Evolutionary conservation across 2,888 invertebrate species (phyloP).

Genomic region (Ptilodon capucinus): DNA sequence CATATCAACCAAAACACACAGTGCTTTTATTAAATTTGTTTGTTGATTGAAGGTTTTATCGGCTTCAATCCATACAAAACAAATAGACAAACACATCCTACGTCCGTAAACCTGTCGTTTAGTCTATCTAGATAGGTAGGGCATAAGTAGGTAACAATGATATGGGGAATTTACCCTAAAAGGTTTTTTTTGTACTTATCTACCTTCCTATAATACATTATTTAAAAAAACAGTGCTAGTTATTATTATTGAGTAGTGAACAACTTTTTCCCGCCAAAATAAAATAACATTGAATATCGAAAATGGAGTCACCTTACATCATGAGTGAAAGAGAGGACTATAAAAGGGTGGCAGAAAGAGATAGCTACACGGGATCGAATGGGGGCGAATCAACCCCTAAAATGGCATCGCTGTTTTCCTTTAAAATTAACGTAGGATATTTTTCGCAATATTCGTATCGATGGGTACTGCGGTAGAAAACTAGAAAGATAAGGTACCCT

Average conservation of each 20-base stretch:
- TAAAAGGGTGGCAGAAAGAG: slow-evolving; percentile 68
- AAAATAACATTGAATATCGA: slow-evolving; percentile 25
- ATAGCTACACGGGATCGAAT: slow-evolving; percentile 57
- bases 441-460: too few species aligned
- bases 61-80: background rate
- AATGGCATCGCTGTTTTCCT: slow-evolving; percentile 33
- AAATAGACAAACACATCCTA: background rate
- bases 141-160: too few species aligned
- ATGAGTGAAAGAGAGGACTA: slow-evolving; percentile 52
- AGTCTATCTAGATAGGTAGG: too few species aligned
- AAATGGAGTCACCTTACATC: slow-evolving; percentile 28
- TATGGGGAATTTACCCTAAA: too few species aligned
- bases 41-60: background rate
- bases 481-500: too few species aligned
- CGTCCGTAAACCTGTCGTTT: too few species aligned
- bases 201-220: too few species aligned
- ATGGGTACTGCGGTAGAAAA: too few species aligned
- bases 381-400: slow-evolving; percentile 78
- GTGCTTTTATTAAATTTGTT: background rate
- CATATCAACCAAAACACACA: slow-evolving; percentile 13
- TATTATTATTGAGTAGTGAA: background rate
- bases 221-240: too few species aligned
- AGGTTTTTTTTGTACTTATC: too few species aligned
- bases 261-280: slow-evolving; percentile 42
- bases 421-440: too few species aligned